Evolutionary conservation across 2,888 invertebrate species (phyloP).

Genomic region (Reticulitermes lucifugus): DNA sequence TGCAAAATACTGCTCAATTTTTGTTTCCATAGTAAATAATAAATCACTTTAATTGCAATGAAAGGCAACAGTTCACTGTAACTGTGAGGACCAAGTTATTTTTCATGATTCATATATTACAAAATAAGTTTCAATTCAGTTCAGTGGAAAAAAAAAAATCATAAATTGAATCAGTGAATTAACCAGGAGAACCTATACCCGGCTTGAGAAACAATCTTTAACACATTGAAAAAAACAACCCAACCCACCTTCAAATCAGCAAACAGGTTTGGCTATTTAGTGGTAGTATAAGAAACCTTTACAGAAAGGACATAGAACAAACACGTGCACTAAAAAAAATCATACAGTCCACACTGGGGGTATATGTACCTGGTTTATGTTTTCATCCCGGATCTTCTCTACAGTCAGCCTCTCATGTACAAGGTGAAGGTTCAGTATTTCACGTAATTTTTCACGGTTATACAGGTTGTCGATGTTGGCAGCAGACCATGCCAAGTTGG

Average conservation of each 20-base stretch:
- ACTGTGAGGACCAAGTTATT: no score
- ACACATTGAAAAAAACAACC: not conserved
- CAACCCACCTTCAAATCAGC: not conserved
- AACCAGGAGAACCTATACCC: no score
- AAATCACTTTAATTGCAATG: no score
- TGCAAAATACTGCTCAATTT: no score
- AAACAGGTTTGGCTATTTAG: not conserved
- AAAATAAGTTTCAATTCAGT: no score
- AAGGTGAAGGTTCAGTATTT: conserved; percentile 85
- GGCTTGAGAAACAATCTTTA: no score
- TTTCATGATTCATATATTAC: no score
- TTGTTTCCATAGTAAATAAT: no score
- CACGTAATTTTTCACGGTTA: conserved; percentile 74
- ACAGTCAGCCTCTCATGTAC: conserved; percentile 81
- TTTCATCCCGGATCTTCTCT: conserved; percentile 79
- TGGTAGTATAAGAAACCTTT: not conserved
- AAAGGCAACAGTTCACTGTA: no score
- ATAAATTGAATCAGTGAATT: no score
- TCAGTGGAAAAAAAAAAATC: no score
- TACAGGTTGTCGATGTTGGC: conserved; percentile 77
- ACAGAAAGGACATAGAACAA: not conserved
- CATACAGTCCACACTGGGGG: not conserved
- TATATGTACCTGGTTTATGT: conserved; percentile 73
- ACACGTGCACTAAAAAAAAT: not conserved
- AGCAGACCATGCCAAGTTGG: conserved; percentile 87